A percentile compares a stretch with the other conserved stretches of the same genome.
Evolutionary conservation across 2,113 vertebrate genomes (phyloP).

Genomic region (Chaetodon trifascialis): DNA sequence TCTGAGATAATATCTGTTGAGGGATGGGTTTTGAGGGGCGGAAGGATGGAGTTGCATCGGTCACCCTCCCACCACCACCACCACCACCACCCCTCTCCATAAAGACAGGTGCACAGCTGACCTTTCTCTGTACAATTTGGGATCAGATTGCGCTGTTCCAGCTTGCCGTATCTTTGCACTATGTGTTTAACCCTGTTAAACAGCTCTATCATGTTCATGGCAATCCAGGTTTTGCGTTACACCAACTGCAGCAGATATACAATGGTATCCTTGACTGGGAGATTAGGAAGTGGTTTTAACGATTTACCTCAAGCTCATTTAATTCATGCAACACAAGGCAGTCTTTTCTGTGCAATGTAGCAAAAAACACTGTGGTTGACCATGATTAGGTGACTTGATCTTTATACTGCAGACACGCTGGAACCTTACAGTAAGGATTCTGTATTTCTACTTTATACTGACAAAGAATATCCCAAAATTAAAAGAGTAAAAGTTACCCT

Average conservation of each 20-base stretch:
- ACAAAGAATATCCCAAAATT: neutral
- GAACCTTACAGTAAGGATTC: constrained; percentile 10
- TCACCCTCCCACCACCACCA: constrained; percentile 46
- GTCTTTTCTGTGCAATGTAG: constrained; percentile 41
- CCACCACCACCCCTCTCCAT: constrained; percentile 35
- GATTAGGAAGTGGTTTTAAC: constrained; percentile 59
- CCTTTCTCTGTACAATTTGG: constrained; percentile 61
- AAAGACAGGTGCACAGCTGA: constrained; percentile 79
- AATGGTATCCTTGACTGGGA: constrained; percentile 61
- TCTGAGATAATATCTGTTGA: constrained; percentile 65
- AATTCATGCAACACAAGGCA: constrained; percentile 41
- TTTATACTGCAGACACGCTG: constrained; percentile 35
- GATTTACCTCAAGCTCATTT: constrained; percentile 53
- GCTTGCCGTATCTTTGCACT: constrained; percentile 57
- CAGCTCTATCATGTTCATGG: constrained; percentile 45
- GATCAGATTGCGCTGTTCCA: constrained; percentile 72
- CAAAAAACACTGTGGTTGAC: constrained; percentile 37
- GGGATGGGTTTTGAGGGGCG: constrained; percentile 54
- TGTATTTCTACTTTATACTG: constrained; percentile 4
- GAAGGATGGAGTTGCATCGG: constrained; percentile 41
- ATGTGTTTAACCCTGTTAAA: constrained; percentile 65
- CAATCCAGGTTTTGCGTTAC: constrained; percentile 66
- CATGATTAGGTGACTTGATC: constrained; percentile 31
- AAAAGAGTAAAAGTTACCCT: neutral
- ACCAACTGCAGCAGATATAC: constrained; percentile 60